These are phyloP conservation scores for Muscicapa comitata DNA, from an alignment of 2,797 vertebrate genomes.

Conservation along the genomic window DNA sequence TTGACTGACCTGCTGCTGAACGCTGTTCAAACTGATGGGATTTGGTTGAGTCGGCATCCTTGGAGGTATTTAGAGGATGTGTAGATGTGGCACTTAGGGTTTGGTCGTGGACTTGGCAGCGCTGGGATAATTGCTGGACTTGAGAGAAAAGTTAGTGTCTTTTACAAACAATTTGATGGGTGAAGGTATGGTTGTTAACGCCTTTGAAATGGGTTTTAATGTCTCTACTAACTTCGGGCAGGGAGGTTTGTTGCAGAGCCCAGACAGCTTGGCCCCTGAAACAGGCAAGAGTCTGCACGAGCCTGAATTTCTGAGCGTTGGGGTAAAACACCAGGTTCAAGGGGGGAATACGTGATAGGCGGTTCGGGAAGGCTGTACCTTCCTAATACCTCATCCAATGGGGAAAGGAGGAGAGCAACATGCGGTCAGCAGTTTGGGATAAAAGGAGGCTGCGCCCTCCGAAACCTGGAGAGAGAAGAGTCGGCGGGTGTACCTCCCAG, in stretches of 20 bases:
- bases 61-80: not conserved
- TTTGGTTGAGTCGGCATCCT: not conserved
- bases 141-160: not conserved
- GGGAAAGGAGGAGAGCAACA: too few species aligned
- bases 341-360: not conserved
- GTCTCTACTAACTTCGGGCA: not conserved
- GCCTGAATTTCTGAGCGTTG: not conserved
- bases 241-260: not conserved
- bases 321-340: not conserved
- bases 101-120: not conserved
- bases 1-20: not conserved
- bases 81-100: not conserved
- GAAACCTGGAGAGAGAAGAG: not conserved
- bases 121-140: not conserved
- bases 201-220: not conserved
- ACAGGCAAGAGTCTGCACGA: not conserved
- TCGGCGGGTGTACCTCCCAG: accelerated
- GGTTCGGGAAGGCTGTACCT: not conserved
- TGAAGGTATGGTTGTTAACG: not conserved
- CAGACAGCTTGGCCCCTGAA: not conserved
- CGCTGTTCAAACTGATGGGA: accelerated
- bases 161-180: too few species aligned
- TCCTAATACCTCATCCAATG: not conserved
- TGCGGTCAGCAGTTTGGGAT: too few species aligned
- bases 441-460: not conserved